Base-by-base conservation (phyloP, 1,140 invertebrate species). In the Acromyrmex echinatior region DNA sequence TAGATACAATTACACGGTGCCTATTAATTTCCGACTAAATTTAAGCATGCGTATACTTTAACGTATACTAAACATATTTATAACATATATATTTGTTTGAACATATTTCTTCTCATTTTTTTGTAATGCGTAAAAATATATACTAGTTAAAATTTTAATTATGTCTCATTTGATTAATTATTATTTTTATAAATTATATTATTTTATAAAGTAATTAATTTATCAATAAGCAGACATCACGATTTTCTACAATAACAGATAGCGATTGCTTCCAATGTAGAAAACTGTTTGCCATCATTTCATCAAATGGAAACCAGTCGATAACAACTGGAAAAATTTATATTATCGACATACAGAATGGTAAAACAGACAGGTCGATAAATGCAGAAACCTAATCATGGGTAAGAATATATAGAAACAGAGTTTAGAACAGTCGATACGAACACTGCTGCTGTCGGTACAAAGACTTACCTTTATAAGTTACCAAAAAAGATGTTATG, bases 401-500 rank as follows among this genome's bases (percentile, higher is more conserved):
- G 18, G 35, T 74, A 82, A 82, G 39, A 45, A 45, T 35, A 35
- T 0, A 35, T 1, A 0, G n/a, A n/a, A n/a, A n/a, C n/a, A n/a
- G n/a, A n/a, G 31, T 45, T 14, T 39, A 18, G 21, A 16, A 62
- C 68, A 28, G 25, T 56, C 25, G 68, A 45, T 62, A 39, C 14
- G 9, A 0, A 6, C 3, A 31, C 14, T 66, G 14, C 49, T 51
- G 25, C 18, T 31, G 58, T 79, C 82, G 82, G 82, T 86, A 86
- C 2, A 5, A 25, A 35, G 60, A 70, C 82, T 86, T 86, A 79
- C 73, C 74, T 79, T 65, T 45, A 14, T 39, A 85, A 65, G 45
- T 62, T 56, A 58, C 53, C 51, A 49, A 53, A 45, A 60, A 82
- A 14, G 9, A 10, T 70, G 49, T 56, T 49, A 82, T 10, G 25